These are phyloP conservation scores for Ditula angustiorana DNA, from an alignment of 2,888 invertebrate species.

Conservation along the genomic window DNA sequence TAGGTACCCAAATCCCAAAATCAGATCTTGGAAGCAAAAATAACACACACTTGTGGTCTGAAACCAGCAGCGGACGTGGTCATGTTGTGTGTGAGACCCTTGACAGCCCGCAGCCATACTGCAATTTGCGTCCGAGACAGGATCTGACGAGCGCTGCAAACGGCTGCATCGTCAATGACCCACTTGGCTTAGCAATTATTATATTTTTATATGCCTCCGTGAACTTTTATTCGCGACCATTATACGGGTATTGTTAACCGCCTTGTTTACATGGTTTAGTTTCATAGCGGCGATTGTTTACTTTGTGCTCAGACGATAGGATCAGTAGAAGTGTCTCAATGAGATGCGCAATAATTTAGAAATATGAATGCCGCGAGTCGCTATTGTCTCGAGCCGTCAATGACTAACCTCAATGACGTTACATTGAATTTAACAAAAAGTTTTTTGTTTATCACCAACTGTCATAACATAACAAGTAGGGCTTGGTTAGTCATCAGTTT, in stretches of 20 bases:
- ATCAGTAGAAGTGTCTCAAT: slow-evolving; percentile 9
- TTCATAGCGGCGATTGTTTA: neutral
- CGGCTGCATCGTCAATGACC: slow-evolving; percentile 21
- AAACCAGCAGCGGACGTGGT: neutral
- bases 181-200: slow-evolving; percentile 10
- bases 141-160: slow-evolving; percentile 13
- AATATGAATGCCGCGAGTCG: neutral
- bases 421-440: neutral
- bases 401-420: slow-evolving; percentile 22
- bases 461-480: slow-evolving; percentile 9
- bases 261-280: slow-evolving; percentile 2
- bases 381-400: slow-evolving; percentile 10
- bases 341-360: slow-evolving; percentile 15
- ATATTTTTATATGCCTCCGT: slow-evolving; percentile 5
- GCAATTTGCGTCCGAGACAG: slow-evolving; percentile 13
- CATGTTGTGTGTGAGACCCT: slow-evolving; percentile 11
- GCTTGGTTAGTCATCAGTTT: slow-evolving; percentile 11
- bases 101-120: slow-evolving; percentile 19
- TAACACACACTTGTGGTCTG: neutral
- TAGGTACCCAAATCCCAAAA: too few species aligned
- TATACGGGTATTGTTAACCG: slow-evolving; percentile 1
- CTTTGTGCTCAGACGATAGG: neutral
- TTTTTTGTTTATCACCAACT: slow-evolving; percentile 1
- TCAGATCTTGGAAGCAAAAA: too few species aligned
- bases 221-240: slow-evolving; percentile 5